Percentiles rank a stretch among this genome's conserved stretches.
Evolutionary conservation across 2,888 invertebrate species (phyloP).

Genomic region (Halocaridina rubra): DNA sequence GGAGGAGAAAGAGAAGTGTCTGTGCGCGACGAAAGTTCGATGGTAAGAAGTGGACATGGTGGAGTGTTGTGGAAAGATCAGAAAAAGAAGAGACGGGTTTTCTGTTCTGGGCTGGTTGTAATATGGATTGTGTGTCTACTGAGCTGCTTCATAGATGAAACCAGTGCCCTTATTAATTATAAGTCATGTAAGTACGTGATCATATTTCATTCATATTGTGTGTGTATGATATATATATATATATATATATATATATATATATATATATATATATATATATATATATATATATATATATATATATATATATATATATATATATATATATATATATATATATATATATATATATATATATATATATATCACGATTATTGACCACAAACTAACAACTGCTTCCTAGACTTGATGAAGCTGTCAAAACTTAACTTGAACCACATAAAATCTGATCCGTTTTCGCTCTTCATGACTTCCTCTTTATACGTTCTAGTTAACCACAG

Average conservation of each 20-base stretch:
- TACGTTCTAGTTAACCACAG: neutral
- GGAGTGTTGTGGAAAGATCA: no score
- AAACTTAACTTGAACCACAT: no score
- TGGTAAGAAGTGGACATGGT: neutral
- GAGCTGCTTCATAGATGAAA: neutral
- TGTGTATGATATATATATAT: no score
- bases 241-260: neutral
- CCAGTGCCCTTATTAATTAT: neutral
- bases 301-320: neutral
- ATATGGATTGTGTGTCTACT: neutral
- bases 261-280: neutral
- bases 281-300: neutral
- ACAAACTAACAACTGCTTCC: neutral
- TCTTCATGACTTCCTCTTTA: neutral
- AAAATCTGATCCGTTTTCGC: no score
- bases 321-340: neutral
- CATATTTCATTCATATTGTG: neutral
- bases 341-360: neutral
- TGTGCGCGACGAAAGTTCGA: no score
- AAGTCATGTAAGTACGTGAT: neutral
- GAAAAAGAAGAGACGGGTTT: no score
- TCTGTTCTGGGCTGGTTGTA: no score
- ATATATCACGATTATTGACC: neutral
- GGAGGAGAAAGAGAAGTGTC: neutral
- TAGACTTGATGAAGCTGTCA: no score